Evolutionary conservation across 2,888 invertebrate species (phyloP).

Genomic region (Pterobdella sp.): DNA sequence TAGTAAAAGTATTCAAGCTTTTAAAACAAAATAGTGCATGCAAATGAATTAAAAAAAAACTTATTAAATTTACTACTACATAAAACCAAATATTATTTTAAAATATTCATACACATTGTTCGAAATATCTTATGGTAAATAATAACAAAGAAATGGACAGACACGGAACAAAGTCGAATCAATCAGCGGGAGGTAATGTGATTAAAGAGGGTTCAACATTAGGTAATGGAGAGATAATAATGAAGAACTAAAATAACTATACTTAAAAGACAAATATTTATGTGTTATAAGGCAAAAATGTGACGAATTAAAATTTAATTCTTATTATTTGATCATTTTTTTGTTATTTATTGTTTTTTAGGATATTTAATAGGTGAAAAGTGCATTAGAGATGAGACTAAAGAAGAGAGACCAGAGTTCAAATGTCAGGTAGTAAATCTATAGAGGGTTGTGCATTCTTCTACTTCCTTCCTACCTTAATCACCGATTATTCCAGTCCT

Average conservation of each 20-base stretch:
- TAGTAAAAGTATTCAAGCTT: too few relatives aligned
- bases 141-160: background rate
- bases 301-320: too few relatives aligned
- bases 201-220: slow-evolving; percentile 10
- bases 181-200: slow-evolving; percentile 5
- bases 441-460: slow-evolving; percentile 9
- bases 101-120: too few relatives aligned
- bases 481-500: background rate
- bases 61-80: too few relatives aligned
- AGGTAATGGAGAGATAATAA: background rate
- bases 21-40: too few relatives aligned
- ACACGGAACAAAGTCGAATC: slow-evolving; percentile 2
- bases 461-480: slow-evolving; percentile 10
- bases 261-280: background rate
- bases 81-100: too few relatives aligned
- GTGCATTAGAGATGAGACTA: background rate
- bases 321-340: too few relatives aligned
- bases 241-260: background rate
- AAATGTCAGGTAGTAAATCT: slow-evolving; percentile 14
- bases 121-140: too few relatives aligned
- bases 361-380: background rate
- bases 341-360: too few relatives aligned
- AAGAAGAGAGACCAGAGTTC: background rate
- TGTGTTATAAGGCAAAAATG: background rate
- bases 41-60: too few relatives aligned